A percentile compares a stretch with the other conserved stretches of the same genome.
Evolutionary conservation across 2,113 vertebrate species (phyloP).

Genomic region (Datnioides undecimradiatus): DNA sequence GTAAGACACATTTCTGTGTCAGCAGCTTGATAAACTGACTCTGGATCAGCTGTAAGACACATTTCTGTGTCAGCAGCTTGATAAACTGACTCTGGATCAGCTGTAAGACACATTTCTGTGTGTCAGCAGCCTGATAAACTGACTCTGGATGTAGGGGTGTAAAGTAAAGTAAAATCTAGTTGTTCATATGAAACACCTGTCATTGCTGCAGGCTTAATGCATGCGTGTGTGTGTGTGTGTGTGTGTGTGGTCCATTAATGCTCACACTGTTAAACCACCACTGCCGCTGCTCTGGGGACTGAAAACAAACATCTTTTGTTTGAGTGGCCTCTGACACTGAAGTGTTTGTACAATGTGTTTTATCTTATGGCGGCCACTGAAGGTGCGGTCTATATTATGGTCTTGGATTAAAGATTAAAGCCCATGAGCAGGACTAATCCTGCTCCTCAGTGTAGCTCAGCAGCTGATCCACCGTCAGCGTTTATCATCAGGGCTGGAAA

Average conservation of each 20-base stretch:
- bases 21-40: no score
- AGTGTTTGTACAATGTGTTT: conserved; percentile 43
- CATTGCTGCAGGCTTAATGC: conserved; percentile 21
- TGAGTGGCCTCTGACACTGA: conserved; percentile 59
- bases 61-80: no score
- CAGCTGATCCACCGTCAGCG: conserved; percentile 44
- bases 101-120: no score
- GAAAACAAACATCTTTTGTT: conserved; percentile 61
- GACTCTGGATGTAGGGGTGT: no score
- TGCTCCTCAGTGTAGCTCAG: conserved; percentile 55
- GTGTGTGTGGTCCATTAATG: conserved; percentile 5
- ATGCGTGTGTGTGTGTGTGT: not conserved
- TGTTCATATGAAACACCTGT: not conserved
- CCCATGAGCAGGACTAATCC: conserved; percentile 66
- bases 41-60: no score
- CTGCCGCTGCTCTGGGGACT: conserved; percentile 36
- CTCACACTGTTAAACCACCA: not conserved
- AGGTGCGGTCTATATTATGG: conserved; percentile 61
- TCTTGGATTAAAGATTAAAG: conserved; percentile 73
- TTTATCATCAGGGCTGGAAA: not conserved
- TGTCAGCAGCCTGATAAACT: no score
- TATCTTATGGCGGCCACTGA: conserved; percentile 46
- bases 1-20: no score
- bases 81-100: no score
- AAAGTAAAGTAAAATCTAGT: no score